phyloP scores from a whole-genome alignment of 35 echinoderm and acorn worm genomes.

The Patiria miniata region DNA sequence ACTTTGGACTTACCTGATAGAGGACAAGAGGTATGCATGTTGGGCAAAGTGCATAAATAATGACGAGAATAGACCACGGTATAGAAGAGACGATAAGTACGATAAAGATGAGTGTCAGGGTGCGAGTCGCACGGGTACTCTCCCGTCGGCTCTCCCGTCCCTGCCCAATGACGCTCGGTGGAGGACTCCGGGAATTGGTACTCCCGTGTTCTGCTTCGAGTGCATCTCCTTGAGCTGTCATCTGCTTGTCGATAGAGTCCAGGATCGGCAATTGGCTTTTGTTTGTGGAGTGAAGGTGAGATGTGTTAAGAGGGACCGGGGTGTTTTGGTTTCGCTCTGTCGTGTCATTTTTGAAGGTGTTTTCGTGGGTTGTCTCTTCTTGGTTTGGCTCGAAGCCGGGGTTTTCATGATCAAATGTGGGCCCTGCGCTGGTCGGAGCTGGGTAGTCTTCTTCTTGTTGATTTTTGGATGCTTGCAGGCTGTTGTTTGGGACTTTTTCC shows the following conservation, averaged over 20 bases:
- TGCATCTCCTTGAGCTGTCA: not conserved
- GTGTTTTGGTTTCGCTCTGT: not conserved
- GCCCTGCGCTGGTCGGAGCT: not conserved
- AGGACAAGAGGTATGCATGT: slow-evolving; percentile 6
- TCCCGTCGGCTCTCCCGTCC: not conserved
- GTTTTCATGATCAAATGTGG: not conserved
- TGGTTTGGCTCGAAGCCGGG: not conserved
- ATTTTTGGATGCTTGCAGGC: not conserved
- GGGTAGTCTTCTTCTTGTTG: too few relatives aligned
- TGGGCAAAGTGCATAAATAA: slow-evolving; percentile 13
- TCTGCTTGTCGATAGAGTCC: not conserved
- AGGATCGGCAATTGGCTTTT: not conserved
- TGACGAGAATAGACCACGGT: slow-evolving; percentile 54
- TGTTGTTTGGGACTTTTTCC: not conserved
- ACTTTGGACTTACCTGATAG: slow-evolving; percentile 17
- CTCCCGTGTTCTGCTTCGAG: not conserved
- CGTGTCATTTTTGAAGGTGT: not conserved
- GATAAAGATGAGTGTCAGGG: slow-evolving; percentile 45
- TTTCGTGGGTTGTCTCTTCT: not conserved
- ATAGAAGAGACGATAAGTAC: slow-evolving; percentile 41
- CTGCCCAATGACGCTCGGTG: not conserved
- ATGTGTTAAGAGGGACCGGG: not conserved
- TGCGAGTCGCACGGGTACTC: slow-evolving; percentile 36
- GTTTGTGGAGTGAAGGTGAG: not conserved
- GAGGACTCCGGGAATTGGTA: not conserved